phyloP scores from a whole-genome alignment of 1,140 invertebrate genomes.

The Drosophila setifemur region DNA sequence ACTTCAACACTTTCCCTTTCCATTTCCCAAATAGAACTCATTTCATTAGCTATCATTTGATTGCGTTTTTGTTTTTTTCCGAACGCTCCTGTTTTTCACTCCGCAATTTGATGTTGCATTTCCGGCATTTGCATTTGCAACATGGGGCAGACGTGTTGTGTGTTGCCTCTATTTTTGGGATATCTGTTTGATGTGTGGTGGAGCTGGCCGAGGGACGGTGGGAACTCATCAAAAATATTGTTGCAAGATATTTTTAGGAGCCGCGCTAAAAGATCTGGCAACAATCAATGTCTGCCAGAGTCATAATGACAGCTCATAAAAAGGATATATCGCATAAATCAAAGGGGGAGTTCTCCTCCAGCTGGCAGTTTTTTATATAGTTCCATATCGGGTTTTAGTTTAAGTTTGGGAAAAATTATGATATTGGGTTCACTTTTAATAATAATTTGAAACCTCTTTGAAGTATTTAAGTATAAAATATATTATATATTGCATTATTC shows the following conservation, averaged over 20 bases:
- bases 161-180: constrained; percentile 24
- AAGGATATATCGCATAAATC: too few species aligned
- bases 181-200: constrained; percentile 27
- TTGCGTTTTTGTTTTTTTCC: not conserved
- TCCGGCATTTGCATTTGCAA: constrained; percentile 31
- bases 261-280: not conserved
- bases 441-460: too few species aligned
- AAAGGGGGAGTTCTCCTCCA: too few species aligned
- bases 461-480: too few species aligned
- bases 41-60: not conserved
- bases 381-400: too few species aligned
- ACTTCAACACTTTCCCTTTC: not conserved
- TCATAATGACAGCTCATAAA: too few species aligned
- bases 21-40: not conserved
- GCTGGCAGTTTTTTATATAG: too few species aligned
- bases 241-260: constrained; percentile 24
- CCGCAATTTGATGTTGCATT: constrained; percentile 25
- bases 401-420: too few species aligned
- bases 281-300: not conserved
- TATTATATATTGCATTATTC: too few species aligned
- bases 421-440: too few species aligned
- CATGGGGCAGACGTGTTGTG: not conserved
- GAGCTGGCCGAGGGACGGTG: constrained; percentile 3
- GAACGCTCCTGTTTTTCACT: not conserved
- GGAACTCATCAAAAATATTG: constrained; percentile 20